These are phyloP conservation scores for Acronicta leporina DNA, from an alignment of 2,888 invertebrate genomes.

Conservation along the genomic window DNA sequence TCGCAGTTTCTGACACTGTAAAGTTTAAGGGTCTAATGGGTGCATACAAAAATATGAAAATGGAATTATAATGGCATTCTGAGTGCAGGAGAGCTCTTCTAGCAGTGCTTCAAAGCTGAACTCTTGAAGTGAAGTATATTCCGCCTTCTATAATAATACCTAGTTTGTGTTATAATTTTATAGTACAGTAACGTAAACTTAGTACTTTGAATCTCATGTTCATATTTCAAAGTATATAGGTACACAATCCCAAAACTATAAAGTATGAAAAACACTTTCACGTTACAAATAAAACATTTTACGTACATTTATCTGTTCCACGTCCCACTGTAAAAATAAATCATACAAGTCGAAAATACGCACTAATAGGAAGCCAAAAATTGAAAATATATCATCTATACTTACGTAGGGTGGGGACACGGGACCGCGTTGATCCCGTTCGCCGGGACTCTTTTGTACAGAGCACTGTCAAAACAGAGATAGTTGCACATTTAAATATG, in stretches of 20 bases:
- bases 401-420: slow-evolving; percentile 71
- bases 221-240: no score
- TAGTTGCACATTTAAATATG: slow-evolving; percentile 69
- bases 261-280: slow-evolving; percentile 4
- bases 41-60: slow-evolving; percentile 48
- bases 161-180: no score
- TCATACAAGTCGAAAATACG: slow-evolving; percentile 76
- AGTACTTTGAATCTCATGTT: no score
- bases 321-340: slow-evolving; percentile 66
- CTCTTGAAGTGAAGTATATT: not conserved
- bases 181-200: no score
- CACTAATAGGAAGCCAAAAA: slow-evolving; percentile 80
- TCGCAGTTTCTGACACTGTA: slow-evolving; percentile 73
- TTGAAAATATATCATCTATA: slow-evolving; percentile 86
- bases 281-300: slow-evolving; percentile 32
- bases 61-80: slow-evolving; percentile 46
- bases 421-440: slow-evolving; percentile 69
- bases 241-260: not conserved
- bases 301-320: slow-evolving; percentile 42
- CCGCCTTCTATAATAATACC: no score
- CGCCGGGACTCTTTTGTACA: slow-evolving; percentile 71
- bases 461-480: slow-evolving; percentile 83
- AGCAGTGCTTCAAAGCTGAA: not conserved
- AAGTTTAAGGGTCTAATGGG: slow-evolving; percentile 59
- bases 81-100: slow-evolving; percentile 18